Conservation (phyloP, 2,797 vertebrate species). For the Siniperca obscura region DNA sequence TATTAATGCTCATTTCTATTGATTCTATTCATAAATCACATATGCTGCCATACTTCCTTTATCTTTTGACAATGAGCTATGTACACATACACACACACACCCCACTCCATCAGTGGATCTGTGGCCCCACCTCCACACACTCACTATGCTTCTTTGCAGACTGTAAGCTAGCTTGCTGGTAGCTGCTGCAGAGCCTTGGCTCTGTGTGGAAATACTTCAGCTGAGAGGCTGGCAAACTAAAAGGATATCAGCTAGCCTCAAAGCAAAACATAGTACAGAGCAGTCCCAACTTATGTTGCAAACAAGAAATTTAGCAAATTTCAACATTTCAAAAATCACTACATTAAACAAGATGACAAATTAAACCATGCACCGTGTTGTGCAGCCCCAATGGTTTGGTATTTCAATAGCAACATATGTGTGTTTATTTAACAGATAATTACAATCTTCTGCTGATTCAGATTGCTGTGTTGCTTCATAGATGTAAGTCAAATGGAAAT, state of each 20-base stretch:
- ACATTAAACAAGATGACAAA: not conserved
- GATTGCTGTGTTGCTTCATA: no score
- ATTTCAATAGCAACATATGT: not conserved
- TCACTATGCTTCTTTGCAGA: no score
- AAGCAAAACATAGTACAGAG: constrained; percentile 4
- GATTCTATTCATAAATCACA: not conserved
- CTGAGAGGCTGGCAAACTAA: not conserved
- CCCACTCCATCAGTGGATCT: not conserved
- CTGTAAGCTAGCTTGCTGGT: no score
- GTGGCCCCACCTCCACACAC: not conserved
- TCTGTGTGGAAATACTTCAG: not conserved
- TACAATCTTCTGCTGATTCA: no score
- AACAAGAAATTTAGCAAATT: not conserved
- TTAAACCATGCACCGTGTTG: not conserved
- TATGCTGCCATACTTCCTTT: not conserved
- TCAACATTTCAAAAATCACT: not conserved
- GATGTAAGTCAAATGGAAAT: no score
- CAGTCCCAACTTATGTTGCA: not conserved
- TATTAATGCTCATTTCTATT: not conserved
- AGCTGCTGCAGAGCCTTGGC: not conserved
- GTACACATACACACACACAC: not conserved
- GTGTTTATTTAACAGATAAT: no score
- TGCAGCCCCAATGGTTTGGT: not conserved
- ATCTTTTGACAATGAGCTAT: not conserved
- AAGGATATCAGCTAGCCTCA: not conserved